Evolutionary conservation across 2,113 vertebrate species (phyloP).

Genomic region (Prinia subflava): DNA sequence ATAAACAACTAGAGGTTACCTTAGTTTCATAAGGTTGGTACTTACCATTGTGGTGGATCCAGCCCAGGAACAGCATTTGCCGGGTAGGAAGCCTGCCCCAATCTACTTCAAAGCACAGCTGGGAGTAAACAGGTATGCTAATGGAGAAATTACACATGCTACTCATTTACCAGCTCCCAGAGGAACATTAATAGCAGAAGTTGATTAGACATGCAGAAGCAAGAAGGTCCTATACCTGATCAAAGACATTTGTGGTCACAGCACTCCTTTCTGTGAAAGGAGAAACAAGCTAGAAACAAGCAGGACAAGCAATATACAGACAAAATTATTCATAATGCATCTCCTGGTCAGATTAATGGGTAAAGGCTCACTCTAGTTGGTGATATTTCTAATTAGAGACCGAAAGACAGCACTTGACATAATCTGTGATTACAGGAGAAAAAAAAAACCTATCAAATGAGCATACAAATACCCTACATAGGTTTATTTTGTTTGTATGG

Average conservation of each 20-base stretch:
- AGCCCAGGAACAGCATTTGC: background rate
- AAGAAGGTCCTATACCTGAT: background rate
- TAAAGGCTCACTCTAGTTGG: background rate
- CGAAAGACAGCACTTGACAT: background rate
- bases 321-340: background rate
- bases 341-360: background rate
- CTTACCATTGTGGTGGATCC: background rate
- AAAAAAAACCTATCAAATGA: background rate
- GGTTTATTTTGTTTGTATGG: background rate
- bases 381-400: background rate
- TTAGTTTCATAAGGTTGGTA: background rate
- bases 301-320: background rate
- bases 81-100: background rate
- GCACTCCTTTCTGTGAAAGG: background rate
- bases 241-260: background rate
- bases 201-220: slow-evolving; percentile 3
- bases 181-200: slow-evolving; percentile 7
- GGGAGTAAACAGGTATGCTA: background rate
- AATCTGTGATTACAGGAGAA: background rate
- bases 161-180: slow-evolving; percentile 21
- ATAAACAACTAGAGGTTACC: background rate
- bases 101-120: slow-evolving; percentile 3
- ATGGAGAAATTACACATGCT: slow-evolving; percentile 36
- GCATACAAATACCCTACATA: background rate
- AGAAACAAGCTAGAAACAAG: background rate